Evolutionary conservation across 2,888 invertebrate genomes (phyloP), one percentile per base, ranked within the genome.

Genomic region (Eupithecia vulgata): DNA sequence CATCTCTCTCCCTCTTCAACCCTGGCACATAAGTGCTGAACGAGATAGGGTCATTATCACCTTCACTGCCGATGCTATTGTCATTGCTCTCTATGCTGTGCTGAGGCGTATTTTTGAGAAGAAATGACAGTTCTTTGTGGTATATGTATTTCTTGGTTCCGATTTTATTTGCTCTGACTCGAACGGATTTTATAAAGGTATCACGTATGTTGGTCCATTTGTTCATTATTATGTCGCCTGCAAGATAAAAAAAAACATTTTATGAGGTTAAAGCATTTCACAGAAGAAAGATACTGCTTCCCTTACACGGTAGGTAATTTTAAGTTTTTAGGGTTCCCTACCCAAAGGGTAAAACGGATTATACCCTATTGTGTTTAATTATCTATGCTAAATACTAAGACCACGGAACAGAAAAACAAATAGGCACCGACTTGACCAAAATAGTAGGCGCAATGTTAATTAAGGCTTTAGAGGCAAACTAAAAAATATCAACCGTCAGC

Each of bases 171-270:
- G 69, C 37, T 83, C 83, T 89, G 0, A 80, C 81, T 82, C 88
- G 90, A 0, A 94, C 83, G 0, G 90, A 87, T 78, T 90, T 93
- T 4, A 91, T 83, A 73, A 94, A 94, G 0, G 94, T 91, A 75
- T 94, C 94, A 0, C 94, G 85, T 12, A 92, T 82, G 80, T 94
- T 93, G 0, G 91, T 91, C 94, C 94, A 94, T 81, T 93, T 94
- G 76, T 87, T 87, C 5, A 90, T 74, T 1, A 94, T 82, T 10
- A 81, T 79, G 81, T 92, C 92, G 34, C 88, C 94, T 94, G 86
- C 13, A 88, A 87, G 6, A 62, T 21, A 52, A 52, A 30, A 25
- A 57, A 59, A 34, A 0, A 17, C 1, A 5, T 30, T 25, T 25
- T 25, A 48, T n/a, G 48, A 8, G 37, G 30, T 30, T 30, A 30